phyloP scores from a whole-genome alignment of 2,797 vertebrate genomes.

The Choloepus didactylus region DNA sequence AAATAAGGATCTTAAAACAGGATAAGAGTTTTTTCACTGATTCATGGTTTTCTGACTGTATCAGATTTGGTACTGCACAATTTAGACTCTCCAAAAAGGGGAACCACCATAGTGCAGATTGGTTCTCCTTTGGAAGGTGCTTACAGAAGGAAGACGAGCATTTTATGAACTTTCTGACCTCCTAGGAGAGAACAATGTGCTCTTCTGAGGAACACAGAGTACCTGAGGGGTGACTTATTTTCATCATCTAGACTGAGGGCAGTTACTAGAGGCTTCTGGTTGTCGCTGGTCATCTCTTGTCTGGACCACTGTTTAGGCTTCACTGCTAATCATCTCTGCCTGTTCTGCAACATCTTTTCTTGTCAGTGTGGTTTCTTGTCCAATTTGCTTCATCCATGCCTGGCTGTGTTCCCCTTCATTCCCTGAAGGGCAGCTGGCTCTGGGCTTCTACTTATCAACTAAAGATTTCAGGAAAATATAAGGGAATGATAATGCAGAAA shows the following conservation, averaged over 20 bases:
- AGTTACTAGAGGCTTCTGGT: not conserved
- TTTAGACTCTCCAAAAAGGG: not conserved
- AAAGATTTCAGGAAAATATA: not conserved
- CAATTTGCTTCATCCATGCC: not conserved
- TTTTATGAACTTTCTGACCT: not conserved
- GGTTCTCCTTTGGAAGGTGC: not conserved
- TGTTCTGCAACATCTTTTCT: not conserved
- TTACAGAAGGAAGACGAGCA: not conserved
- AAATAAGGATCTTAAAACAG: not conserved
- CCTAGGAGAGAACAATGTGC: not conserved
- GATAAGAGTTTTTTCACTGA: not conserved
- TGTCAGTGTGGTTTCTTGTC: not conserved
- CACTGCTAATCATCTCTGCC: not conserved
- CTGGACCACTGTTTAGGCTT: not conserved
- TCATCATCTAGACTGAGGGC: too few relatives aligned
- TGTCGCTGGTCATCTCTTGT: not conserved
- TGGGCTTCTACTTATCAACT: not conserved
- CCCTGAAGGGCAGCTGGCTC: not conserved
- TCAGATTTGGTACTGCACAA: not conserved
- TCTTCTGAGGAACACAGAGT: not conserved
- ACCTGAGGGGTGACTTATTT: not conserved
- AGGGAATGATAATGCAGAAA: not conserved
- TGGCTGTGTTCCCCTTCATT: not conserved
- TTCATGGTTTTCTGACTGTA: not conserved
- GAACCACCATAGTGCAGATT: too few relatives aligned